Percentiles rank a stretch among this genome's conserved stretches.
Evolutionary conservation across 1,140 invertebrate species (phyloP).

Genomic region (Platorchestia sp.): DNA sequence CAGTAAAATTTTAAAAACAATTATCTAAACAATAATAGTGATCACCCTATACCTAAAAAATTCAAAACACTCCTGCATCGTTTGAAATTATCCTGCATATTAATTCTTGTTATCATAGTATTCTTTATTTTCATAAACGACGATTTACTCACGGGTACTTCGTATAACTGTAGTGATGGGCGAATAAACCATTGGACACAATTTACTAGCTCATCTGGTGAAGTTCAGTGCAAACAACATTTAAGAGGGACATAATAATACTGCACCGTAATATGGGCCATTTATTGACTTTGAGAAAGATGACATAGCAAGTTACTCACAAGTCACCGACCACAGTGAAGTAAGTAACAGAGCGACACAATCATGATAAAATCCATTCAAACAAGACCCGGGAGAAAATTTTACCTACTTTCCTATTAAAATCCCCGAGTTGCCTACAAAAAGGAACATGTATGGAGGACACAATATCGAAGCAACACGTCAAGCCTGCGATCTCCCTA

Average conservation of each 20-base stretch:
- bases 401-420: background rate
- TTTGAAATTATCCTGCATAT: too few relatives aligned
- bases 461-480: background rate
- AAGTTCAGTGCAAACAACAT: background rate
- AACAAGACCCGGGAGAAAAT: background rate
- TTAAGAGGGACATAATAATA: background rate
- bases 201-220: too few relatives aligned
- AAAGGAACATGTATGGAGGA: background rate
- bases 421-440: background rate
- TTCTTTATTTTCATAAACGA: too few relatives aligned
- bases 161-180: too few relatives aligned
- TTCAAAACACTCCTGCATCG: too few relatives aligned
- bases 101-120: too few relatives aligned
- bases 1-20: too few relatives aligned
- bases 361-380: slow-evolving; percentile 2
- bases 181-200: too few relatives aligned
- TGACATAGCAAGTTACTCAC: slow-evolving; percentile 52
- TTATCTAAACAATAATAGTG: too few relatives aligned
- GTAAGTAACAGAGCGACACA: slow-evolving; percentile 41
- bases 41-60: too few relatives aligned
- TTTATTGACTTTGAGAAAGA: slow-evolving; percentile 12
- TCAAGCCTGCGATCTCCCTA: background rate
- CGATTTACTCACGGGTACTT: too few relatives aligned
- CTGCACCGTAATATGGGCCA: background rate
- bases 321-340: slow-evolving; percentile 37